A percentile compares a stretch with the other conserved stretches of the same genome.
These are phyloP conservation scores for Catocala fraxini DNA, from an alignment of 2,888 invertebrate species.

Conservation along the genomic window DNA sequence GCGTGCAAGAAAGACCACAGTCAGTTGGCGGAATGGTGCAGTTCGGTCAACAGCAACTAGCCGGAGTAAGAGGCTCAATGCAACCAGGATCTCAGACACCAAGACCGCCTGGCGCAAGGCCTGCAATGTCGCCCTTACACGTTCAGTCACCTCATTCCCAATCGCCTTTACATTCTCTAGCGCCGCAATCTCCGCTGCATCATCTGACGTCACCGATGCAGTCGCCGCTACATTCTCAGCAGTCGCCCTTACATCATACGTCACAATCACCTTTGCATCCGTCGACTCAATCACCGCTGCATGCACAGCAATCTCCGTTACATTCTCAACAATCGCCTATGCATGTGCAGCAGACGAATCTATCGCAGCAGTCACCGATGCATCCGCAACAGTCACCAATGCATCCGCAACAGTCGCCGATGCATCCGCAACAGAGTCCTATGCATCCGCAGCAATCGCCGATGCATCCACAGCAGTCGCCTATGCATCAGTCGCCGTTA, in stretches of 20 bases:
- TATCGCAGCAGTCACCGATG: conserved; percentile 72
- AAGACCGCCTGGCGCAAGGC: conserved; percentile 66
- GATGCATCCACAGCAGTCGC: conserved; percentile 66
- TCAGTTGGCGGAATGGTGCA: conserved; percentile 73
- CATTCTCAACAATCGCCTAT: conserved; percentile 78
- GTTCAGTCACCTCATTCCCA: conserved; percentile 78
- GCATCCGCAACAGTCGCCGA: conserved; percentile 71
- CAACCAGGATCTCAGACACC: conserved; percentile 61
- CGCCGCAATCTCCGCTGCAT: conserved; percentile 70
- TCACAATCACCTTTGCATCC: conserved; percentile 75
- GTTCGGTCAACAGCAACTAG: conserved; percentile 72
- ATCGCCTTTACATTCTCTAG: conserved; percentile 66
- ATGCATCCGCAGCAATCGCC: conserved; percentile 72
- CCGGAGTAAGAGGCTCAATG: conserved; percentile 41
- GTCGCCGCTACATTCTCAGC: conserved; percentile 79
- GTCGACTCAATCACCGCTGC: conserved; percentile 77
- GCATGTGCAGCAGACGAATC: conserved; percentile 69
- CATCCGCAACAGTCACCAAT: conserved; percentile 73
- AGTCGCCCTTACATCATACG: conserved; percentile 74
- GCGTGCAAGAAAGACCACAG: conserved; percentile 67
- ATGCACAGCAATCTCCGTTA: conserved; percentile 75
- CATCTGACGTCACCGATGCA: conserved; percentile 74
- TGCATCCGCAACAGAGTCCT: conserved; percentile 67
- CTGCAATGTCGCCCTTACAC: conserved; percentile 79
- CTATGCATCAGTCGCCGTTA: conserved; percentile 70